phyloP scores from a whole-genome alignment of 2,888 invertebrate species.

The Eupithecia inturbata region DNA sequence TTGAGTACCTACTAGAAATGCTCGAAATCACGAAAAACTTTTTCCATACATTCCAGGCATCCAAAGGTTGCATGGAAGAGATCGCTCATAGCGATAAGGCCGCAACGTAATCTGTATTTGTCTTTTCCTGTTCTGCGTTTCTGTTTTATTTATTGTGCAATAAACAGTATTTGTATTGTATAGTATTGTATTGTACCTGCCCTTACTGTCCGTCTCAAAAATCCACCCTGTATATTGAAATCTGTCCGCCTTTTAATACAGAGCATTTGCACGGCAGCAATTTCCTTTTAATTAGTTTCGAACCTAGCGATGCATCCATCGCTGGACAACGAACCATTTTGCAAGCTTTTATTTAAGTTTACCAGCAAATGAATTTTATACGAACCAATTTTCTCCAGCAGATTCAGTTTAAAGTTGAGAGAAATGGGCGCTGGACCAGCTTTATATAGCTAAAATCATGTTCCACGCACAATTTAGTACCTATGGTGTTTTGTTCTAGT shows the following conservation, averaged over 20 bases:
- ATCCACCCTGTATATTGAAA: no score
- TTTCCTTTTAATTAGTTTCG: slow-evolving; percentile 19
- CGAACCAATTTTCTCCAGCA: background rate
- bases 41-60: no score
- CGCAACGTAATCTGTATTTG: no score
- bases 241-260: background rate
- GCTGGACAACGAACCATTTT: background rate
- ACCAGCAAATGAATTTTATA: background rate
- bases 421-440: background rate
- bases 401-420: background rate
- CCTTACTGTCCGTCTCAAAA: no score
- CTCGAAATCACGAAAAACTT: no score
- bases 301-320: slow-evolving; percentile 4
- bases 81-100: no score
- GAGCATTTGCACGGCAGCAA: slow-evolving; percentile 7
- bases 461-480: background rate
- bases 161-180: no score
- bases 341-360: slow-evolving; percentile 13
- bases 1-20: no score
- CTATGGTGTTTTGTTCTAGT: background rate
- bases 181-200: no score
- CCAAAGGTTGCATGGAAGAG: no score
- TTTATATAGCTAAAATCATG: background rate
- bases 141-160: no score
- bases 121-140: no score